Evolutionary conservation across 2,797 vertebrate genomes (phyloP).

Genomic region (Poeciliopsis paucimaculata): DNA sequence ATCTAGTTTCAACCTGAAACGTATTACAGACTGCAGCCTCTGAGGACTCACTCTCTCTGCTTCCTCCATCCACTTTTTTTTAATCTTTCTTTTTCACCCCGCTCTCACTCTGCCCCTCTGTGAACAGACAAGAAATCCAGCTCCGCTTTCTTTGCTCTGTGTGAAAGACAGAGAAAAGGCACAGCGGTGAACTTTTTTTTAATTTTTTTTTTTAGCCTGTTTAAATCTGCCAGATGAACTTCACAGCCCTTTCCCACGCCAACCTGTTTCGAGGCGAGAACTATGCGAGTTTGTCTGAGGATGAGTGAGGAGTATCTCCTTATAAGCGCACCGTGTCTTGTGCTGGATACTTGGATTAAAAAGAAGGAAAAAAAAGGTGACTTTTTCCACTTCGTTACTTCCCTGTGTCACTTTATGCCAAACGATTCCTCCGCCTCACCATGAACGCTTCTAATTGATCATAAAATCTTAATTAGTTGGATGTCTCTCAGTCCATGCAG

Average conservation of each 20-base stretch:
- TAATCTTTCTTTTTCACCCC: neutral
- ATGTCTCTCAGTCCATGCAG: constrained; percentile 58
- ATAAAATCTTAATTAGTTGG: constrained; percentile 78
- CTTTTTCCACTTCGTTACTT: constrained; percentile 17
- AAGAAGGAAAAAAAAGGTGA: constrained; percentile 19
- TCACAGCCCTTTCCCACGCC: constrained; percentile 69
- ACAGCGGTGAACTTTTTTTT: constrained; percentile 28
- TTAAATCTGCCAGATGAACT: constrained; percentile 67
- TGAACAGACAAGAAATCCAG: constrained; percentile 42
- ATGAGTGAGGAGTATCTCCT: constrained; percentile 5
- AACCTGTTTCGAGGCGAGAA: constrained; percentile 25
- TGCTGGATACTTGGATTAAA: neutral
- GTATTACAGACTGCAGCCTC: constrained; percentile 52
- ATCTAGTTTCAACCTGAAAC: constrained; percentile 69
- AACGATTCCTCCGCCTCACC: constrained; percentile 42
- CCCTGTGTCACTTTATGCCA: constrained; percentile 20
- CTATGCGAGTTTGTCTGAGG: constrained; percentile 3
- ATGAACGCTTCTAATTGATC: constrained; percentile 65
- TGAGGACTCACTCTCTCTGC: constrained; percentile 37
- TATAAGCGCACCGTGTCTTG: neutral
- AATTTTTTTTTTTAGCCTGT: constrained; percentile 57
- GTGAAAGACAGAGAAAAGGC: constrained; percentile 42
- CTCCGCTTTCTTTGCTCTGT: constrained; percentile 26
- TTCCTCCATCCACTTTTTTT: constrained; percentile 12
- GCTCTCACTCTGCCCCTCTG: constrained; percentile 17